Conservation (phyloP, 2,797 vertebrate genomes). For the Onychomys arenicola region DNA sequence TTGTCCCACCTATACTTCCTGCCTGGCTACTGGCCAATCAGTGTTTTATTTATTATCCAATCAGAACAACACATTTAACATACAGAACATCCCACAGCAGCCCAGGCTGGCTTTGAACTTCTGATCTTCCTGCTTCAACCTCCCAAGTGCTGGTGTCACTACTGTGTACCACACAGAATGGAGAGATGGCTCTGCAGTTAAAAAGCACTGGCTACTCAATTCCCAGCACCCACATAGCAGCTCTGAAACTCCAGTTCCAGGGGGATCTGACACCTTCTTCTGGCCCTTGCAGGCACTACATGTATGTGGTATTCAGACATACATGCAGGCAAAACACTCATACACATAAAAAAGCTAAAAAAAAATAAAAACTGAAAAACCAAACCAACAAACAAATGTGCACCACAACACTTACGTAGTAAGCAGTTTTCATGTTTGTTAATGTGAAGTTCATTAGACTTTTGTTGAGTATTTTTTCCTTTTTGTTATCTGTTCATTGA, state of each 20-base stretch:
- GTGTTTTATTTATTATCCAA: too few relatives aligned
- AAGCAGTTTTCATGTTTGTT: not conserved
- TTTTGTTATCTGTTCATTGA: not conserved
- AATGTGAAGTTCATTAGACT: conserved; percentile 39
- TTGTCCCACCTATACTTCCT: too few relatives aligned
- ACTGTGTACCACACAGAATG: not conserved
- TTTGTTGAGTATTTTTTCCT: not conserved
- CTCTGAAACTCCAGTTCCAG: not conserved
- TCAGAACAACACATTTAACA: too few relatives aligned
- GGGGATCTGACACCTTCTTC: not conserved
- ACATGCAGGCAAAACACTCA: not conserved
- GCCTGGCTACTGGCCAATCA: too few relatives aligned
- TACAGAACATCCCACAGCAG: too few relatives aligned
- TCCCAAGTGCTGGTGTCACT: not conserved
- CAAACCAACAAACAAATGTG: not conserved
- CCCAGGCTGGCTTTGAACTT: not conserved
- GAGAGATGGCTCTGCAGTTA: not conserved
- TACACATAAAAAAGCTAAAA: not conserved
- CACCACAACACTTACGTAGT: not conserved
- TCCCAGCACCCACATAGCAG: not conserved
- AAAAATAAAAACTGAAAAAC: not conserved
- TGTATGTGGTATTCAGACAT: not conserved
- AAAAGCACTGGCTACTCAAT: not conserved
- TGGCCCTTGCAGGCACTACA: not conserved
- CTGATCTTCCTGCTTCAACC: too few relatives aligned